These are phyloP conservation scores for Anthopleura xanthogrammica DNA, from an alignment of 92 coral and sea anemone species.

Conservation along the genomic window DNA sequence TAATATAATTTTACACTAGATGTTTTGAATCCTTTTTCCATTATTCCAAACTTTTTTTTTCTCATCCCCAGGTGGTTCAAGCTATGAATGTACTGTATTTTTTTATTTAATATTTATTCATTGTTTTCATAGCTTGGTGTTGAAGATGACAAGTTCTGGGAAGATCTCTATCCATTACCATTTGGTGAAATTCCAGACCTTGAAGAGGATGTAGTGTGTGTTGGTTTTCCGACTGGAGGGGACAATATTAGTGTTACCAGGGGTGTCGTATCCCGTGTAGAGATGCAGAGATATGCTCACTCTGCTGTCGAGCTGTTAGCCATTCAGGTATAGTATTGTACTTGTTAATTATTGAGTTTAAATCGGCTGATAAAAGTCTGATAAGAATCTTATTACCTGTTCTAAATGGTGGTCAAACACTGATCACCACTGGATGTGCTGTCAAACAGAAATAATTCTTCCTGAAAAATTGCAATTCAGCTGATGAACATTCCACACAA, in stretches of 20 bases:
- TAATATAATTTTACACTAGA: no score
- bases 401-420: no score
- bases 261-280: conserved; percentile 92
- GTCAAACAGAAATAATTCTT: no score
- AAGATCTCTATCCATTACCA: conserved; percentile 73
- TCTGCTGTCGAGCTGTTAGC: conserved; percentile 85
- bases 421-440: no score
- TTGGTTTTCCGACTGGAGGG: conserved; percentile 91
- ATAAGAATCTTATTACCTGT: no score
- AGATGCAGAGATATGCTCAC: conserved; percentile 89
- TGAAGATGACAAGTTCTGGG: conserved; percentile 85
- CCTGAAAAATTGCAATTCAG: no score
- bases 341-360: background rate
- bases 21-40: no score
- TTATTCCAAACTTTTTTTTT: no score
- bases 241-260: conserved; percentile 88
- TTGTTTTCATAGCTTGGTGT: conserved; percentile 69
- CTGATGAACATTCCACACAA: no score
- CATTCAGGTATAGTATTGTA: conserved; percentile 62
- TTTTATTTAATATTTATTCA: background rate
- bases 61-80: background rate
- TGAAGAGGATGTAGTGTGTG: conserved; percentile 91
- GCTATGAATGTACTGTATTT: no score
- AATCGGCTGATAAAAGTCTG: background rate
- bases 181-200: conserved; percentile 79